Percentiles rank a stretch among this genome's conserved stretches.
phyloP scores from a whole-genome alignment of 92 coral and sea anemone genomes.

The Zoanthus sansibaricus region DNA sequence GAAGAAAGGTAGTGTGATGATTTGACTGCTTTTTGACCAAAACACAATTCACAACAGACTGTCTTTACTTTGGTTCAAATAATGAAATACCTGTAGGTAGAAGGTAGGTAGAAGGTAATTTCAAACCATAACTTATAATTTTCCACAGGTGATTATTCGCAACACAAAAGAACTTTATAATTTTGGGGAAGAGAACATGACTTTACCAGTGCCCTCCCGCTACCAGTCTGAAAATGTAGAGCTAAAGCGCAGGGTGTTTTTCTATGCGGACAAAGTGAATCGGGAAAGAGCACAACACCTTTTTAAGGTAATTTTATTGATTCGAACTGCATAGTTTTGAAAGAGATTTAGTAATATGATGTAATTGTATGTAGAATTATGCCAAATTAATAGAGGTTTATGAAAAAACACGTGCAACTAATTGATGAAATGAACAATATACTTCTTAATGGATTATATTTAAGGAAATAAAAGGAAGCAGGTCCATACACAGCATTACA shows the following conservation, averaged over 20 bases:
- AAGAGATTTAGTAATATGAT: background rate
- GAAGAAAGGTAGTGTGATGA: background rate
- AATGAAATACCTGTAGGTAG: background rate
- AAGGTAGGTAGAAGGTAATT: background rate
- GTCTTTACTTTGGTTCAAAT: background rate
- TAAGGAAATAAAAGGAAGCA: conserved; percentile 44
- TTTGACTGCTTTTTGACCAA: background rate
- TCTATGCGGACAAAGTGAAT: background rate
- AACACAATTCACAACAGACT: background rate
- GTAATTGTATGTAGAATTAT: too few species aligned
- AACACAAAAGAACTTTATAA: conserved; percentile 36
- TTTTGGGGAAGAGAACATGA: conserved; percentile 44
- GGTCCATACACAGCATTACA: conserved; percentile 37
- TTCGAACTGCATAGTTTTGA: background rate
- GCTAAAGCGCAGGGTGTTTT: background rate
- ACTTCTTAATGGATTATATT: background rate
- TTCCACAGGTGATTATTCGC: conserved; percentile 19
- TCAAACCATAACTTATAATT: background rate
- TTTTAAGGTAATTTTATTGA: background rate
- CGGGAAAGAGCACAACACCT: background rate
- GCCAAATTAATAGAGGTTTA: too few species aligned
- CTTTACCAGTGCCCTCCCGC: background rate
- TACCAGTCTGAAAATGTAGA: conserved; percentile 30
- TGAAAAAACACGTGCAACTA: too few species aligned
- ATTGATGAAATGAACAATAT: too few species aligned